Base-by-base conservation (phyloP, 2,113 vertebrate genomes). In the Hystrix cristata region DNA sequence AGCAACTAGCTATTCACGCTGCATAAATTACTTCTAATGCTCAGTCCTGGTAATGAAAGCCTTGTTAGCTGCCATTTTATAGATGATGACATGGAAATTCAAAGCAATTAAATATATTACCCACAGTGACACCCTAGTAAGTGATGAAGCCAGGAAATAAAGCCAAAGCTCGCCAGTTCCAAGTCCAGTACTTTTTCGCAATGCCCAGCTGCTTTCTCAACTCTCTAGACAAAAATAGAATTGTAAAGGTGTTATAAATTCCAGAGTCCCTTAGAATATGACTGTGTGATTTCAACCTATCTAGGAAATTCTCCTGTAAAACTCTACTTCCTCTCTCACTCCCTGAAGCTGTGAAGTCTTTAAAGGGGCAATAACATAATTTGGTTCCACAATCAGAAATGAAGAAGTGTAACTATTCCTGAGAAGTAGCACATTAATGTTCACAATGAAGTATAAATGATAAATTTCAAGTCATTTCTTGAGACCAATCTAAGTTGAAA, bases 61-160 rank as follows among this genome's bases (percentile, higher is more conserved):
- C 55, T 46, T 86, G 15, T 31, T 88, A 92, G 64, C 53, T 88
- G 59, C 34, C 31, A 82, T 92, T 84, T 94, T 92, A 92, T 43
- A 87, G 38, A 88, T 43, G 29, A 65, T 60, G 78, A 72, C 62
- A 84, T 29, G 65, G 55, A 81, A 55, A 16, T 59, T 87, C 57
- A 81, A 48, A 81, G 57, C 64, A 34, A 87, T 90, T 87, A 96
- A 90, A 53, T 62, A 18, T 60, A 76, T 65, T 67, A 87, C 34
- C 16, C 46, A 67, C n/a, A 92, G 14, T 84, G 76, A 78, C 29
- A 90, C 5, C n/a, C 23, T 55, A 94, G 53, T 34, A 38, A 65
- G 6, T 25, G 51, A 34, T 23, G 0, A 78, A 83, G 57, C 46
- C 59, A 91, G 59, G 27, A 95, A 85, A 81, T 64, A 91, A 96